Evolutionary conservation across 2,113 vertebrate species (phyloP), one percentile per base, ranked within the genome.

Genomic region (Tupaia chinensis): DNA sequence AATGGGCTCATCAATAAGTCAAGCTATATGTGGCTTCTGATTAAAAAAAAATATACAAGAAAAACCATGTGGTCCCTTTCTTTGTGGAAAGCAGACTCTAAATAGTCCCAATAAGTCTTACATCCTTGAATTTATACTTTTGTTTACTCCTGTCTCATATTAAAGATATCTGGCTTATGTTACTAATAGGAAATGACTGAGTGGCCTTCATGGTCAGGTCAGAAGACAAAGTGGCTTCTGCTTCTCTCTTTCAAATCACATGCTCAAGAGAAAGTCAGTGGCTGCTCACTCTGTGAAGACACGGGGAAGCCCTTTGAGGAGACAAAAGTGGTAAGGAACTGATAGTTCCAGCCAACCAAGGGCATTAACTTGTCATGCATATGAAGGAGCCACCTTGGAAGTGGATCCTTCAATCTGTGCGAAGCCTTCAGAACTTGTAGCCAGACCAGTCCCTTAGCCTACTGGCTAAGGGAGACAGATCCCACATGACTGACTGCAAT

Each of bases 111-210:
- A 1, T 5, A 34, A 60, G 19, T 69, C 32, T 25, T 63, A 0
- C 66, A 92, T 81, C 32, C 13, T 32, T 61, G 6, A 25, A 17
- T 7, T 85, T 25, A 34, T 17, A 63, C 2, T 44, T 10, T 60
- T 22, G 11, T 54, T 1, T 20, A 9, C 27, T 14, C 68, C 4
- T 0, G 53, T 54, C 17, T 17, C 2, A 14, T 23, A 4, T 0
- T 68, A 72, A 56, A 32, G 6, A 61, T 16, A 13, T 7, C 11
- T 44, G 6, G 25, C 11, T 17, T 53, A 6, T 70, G 9, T 25
- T 32, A 56, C 44, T 13, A 66, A 53, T 0, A 66, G 54, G 9
- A 83, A 73, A 74, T n/a, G 27, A 72, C 44, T 32, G 6, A 9
- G 44, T 19, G 74, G 12, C 22, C 19, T 73, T 34, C 63, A 65